phyloP scores from a whole-genome alignment of 2,113 vertebrate species.

The Eulacestoma nigropectus region DNA sequence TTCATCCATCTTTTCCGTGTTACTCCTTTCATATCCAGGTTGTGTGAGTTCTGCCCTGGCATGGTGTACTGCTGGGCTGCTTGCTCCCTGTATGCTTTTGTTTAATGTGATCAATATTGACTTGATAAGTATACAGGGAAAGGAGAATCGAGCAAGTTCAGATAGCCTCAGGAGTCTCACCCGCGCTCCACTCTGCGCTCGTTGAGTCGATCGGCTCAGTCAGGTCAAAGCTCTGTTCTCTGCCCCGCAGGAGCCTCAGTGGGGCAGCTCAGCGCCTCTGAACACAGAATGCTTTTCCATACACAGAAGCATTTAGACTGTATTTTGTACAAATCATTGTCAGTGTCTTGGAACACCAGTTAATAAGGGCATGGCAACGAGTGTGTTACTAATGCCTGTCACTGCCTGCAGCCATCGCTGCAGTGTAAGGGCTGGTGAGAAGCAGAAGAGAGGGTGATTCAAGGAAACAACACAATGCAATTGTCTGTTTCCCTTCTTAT shows the following conservation, averaged over 20 bases:
- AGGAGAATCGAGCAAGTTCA: background rate
- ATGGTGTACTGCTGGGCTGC: background rate
- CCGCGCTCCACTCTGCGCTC: rapidly evolving
- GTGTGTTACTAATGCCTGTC: background rate
- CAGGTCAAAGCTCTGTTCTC: background rate
- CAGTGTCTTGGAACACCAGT: background rate
- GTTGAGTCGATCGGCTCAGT: rapidly evolving
- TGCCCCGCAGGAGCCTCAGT: background rate
- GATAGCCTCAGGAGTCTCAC: background rate
- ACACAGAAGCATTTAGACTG: background rate
- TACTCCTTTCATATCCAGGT: background rate
- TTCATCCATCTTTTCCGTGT: background rate
- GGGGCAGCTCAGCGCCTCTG: background rate
- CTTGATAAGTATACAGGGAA: background rate
- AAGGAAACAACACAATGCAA: rapidly evolving
- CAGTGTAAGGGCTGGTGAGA: rapidly evolving
- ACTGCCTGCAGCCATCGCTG: background rate
- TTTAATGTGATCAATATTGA: background rate
- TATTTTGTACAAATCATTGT: background rate
- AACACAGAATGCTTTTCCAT: background rate
- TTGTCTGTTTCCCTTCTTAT: background rate
- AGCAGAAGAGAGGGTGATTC: background rate
- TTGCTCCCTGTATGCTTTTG: background rate
- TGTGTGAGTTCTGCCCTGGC: background rate
- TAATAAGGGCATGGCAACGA: background rate